Evolutionary conservation across 2,113 vertebrate species (phyloP).

Genomic region (Charina bottae): DNA sequence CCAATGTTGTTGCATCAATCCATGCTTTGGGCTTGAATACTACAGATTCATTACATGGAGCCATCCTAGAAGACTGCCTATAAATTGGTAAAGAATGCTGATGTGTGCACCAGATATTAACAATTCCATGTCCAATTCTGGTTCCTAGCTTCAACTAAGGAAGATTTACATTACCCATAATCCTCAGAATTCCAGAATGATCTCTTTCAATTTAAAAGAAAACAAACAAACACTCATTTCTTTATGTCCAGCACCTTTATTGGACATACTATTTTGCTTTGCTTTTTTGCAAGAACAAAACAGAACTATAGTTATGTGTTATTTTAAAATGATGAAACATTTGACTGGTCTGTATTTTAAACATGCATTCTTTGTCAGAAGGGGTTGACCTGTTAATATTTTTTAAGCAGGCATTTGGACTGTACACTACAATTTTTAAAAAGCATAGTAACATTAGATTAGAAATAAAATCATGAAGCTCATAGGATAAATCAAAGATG

Average conservation of each 20-base stretch:
- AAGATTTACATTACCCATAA: neutral
- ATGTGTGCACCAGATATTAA: neutral
- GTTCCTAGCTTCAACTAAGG: neutral
- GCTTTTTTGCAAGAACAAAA: neutral
- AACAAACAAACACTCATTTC: neutral
- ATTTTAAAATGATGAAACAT: neutral
- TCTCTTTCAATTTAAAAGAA: neutral
- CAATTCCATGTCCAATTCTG: neutral
- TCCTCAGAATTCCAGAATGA: neutral
- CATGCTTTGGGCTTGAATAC: too few relatives aligned
- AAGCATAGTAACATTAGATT: constrained; percentile 11
- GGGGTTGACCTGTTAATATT: neutral
- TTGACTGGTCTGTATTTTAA: neutral
- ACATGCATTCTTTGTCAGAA: neutral
- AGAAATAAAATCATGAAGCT: constrained; percentile 24
- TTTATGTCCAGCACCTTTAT: neutral
- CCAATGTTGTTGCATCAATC: neutral
- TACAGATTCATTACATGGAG: too few relatives aligned
- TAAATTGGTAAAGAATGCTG: neutral
- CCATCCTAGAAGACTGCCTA: too few relatives aligned
- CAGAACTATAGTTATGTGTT: neutral
- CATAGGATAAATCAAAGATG: constrained; percentile 13
- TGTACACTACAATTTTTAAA: neutral
- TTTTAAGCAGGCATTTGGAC: neutral
- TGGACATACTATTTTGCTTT: neutral